A percentile compares a stretch with the other conserved stretches of the same genome.
Conservation (phyloP, 2,797 vertebrate species). For the Oryzias sinensis region DNA sequence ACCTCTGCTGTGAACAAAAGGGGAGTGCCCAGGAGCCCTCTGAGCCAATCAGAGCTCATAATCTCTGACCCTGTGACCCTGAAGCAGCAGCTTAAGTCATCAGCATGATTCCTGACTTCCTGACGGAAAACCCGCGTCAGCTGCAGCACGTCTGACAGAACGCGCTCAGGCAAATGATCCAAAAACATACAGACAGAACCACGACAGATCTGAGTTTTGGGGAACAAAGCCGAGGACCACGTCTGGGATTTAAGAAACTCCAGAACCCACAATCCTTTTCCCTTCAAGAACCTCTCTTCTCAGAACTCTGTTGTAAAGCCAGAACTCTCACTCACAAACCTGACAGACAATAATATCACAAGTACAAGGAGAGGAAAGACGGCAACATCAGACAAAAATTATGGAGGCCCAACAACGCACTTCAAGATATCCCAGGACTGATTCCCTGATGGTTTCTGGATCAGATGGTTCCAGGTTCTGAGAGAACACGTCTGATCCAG, state of each 20-base stretch:
- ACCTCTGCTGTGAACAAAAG: constrained; percentile 26
- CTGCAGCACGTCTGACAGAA: background rate
- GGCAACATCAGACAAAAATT: background rate
- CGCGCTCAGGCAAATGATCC: background rate
- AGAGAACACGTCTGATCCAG: too few relatives aligned
- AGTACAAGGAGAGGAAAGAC: background rate
- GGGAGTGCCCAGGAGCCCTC: constrained; percentile 33
- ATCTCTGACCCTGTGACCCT: constrained; percentile 35
- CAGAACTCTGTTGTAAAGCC: background rate
- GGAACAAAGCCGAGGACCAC: too few relatives aligned
- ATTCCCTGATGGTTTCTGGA: too few relatives aligned
- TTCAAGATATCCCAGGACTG: too few relatives aligned
- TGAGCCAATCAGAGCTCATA: constrained; percentile 53
- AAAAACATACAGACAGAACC: background rate
- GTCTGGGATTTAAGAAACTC: too few relatives aligned
- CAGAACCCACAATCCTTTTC: too few relatives aligned
- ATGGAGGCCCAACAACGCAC: too few relatives aligned
- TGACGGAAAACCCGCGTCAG: constrained; percentile 7
- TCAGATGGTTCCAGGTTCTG: too few relatives aligned
- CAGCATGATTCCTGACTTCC: constrained; percentile 23
- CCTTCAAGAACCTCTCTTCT: too few relatives aligned
- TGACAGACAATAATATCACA: too few relatives aligned
- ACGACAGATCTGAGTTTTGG: background rate
- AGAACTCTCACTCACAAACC: too few relatives aligned
- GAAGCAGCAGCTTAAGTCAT: constrained; percentile 34